phyloP scores from a whole-genome alignment of 2,113 vertebrate genomes.

The Paralichthys olivaceus region DNA sequence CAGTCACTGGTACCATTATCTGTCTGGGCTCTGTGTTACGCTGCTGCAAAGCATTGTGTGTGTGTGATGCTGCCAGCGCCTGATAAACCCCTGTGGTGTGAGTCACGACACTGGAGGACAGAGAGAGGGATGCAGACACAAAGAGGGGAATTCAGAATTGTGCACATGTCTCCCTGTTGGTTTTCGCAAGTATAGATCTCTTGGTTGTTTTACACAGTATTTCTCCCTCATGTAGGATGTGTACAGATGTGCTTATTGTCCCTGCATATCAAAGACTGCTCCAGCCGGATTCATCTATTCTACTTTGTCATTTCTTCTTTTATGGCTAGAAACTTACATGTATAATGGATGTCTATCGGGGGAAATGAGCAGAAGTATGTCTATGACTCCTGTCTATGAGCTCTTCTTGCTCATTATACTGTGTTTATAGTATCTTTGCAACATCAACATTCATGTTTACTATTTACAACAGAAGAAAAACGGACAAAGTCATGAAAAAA shows the following conservation, averaged over 20 bases:
- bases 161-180: constrained; percentile 40
- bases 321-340: constrained; percentile 32
- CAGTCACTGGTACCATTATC: constrained; percentile 72
- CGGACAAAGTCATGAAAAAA: not conserved
- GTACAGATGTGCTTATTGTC: constrained; percentile 37
- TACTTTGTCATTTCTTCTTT: constrained; percentile 30
- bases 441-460: constrained; percentile 12
- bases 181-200: constrained; percentile 42
- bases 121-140: constrained; percentile 29
- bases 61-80: constrained; percentile 67
- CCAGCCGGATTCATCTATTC: constrained; percentile 42
- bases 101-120: constrained; percentile 67
- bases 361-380: constrained; percentile 30
- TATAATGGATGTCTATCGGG: constrained; percentile 48
- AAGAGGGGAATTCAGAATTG: constrained; percentile 24
- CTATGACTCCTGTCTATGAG: constrained; percentile 21
- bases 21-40: constrained; percentile 58
- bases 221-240: constrained; percentile 47
- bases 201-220: constrained; percentile 38
- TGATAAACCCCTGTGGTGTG: constrained; percentile 77
- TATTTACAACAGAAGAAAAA: constrained; percentile 10
- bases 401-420: constrained; percentile 41
- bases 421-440: constrained; percentile 42
- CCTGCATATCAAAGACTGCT: constrained; percentile 45
- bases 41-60: constrained; percentile 61